Conservation (phyloP, 2,797 vertebrate genomes). For the Limosa lapponica region DNA sequence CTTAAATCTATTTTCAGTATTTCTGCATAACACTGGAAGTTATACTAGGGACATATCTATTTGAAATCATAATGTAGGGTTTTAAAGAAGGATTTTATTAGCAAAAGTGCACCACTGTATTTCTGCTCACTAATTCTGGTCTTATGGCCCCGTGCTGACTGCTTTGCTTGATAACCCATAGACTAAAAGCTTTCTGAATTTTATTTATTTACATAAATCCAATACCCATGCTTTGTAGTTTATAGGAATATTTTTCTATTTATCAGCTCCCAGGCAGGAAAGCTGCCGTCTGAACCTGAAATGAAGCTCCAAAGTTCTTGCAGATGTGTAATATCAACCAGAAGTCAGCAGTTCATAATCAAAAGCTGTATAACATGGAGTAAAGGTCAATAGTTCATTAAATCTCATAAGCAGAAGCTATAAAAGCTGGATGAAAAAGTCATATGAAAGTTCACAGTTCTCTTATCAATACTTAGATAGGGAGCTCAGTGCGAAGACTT, state of each 20-base stretch:
- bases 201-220: not conserved
- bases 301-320: not conserved
- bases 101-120: not conserved
- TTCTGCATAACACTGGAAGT: not conserved
- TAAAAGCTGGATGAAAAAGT: not conserved
- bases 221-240: not conserved
- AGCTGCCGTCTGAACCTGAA: not conserved
- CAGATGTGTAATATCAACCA: not conserved
- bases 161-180: not conserved
- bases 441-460: not conserved
- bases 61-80: not conserved
- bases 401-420: not conserved
- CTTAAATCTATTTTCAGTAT: not conserved
- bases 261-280: not conserved
- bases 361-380: not conserved
- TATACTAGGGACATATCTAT: not conserved
- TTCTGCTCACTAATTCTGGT: not conserved
- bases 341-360: not conserved
- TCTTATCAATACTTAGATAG: not conserved
- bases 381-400: not conserved
- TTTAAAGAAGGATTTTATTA: not conserved
- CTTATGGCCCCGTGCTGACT: not conserved
- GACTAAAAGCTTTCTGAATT: not conserved
- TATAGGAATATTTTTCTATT: not conserved
- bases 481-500: not conserved